These are phyloP conservation scores for Prochilodus magdalenae DNA, from an alignment of 2,113 vertebrate genomes.

Conservation along the genomic window DNA sequence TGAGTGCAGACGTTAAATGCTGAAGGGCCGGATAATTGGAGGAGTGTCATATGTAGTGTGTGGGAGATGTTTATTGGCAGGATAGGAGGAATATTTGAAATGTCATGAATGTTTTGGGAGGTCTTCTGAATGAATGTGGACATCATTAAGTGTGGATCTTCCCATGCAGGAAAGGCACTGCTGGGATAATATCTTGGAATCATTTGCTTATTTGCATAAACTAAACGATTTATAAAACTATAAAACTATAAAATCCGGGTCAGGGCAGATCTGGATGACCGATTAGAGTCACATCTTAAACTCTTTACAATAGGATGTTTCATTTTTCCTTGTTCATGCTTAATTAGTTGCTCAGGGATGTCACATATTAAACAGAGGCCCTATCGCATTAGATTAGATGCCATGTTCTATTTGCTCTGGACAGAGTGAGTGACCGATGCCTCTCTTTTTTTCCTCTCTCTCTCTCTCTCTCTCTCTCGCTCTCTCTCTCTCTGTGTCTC, in stretches of 20 bases:
- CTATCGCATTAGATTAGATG: constrained; percentile 71
- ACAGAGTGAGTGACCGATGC: constrained; percentile 56
- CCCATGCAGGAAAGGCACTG: neutral
- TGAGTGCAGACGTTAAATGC: constrained; percentile 64
- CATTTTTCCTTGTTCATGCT: constrained; percentile 51
- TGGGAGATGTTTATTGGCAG: constrained; percentile 65
- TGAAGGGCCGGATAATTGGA: constrained; percentile 65
- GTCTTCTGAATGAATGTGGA: constrained; percentile 38
- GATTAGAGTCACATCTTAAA: constrained; percentile 49
- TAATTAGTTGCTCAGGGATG: constrained; percentile 74
- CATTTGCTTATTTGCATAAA: neutral
- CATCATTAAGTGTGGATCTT: neutral
- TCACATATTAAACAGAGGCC: constrained; percentile 71
- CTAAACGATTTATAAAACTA: neutral
- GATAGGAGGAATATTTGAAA: constrained; percentile 61
- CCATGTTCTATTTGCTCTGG: constrained; percentile 71
- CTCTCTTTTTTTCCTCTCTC: constrained; percentile 49
- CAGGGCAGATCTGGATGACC: constrained; percentile 28
- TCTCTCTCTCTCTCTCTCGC: constrained; percentile 41
- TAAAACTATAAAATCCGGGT: neutral
- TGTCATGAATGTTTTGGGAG: constrained; percentile 44
- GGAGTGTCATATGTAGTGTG: constrained; percentile 56
- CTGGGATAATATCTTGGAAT: neutral
- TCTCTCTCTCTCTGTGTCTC: constrained; percentile 25
- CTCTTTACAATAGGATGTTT: constrained; percentile 63